A percentile compares a stretch with the other conserved stretches of the same genome.
phyloP scores from a whole-genome alignment of 2,113 vertebrate species.

The Salminus brasiliensis region DNA sequence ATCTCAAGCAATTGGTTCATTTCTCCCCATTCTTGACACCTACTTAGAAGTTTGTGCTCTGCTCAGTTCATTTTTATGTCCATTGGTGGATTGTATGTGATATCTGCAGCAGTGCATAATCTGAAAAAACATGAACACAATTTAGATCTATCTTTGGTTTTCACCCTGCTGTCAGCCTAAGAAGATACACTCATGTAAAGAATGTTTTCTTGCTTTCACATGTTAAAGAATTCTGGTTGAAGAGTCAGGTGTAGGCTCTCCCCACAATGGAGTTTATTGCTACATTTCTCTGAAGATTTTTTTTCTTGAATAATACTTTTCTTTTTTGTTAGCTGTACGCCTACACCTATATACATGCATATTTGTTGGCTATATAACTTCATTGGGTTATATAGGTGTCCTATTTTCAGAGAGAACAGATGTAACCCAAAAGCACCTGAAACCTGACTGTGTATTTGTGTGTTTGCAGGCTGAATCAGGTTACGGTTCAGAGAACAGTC shows the following conservation, averaged over 20 bases:
- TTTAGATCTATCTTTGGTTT: not conserved
- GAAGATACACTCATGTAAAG: not conserved
- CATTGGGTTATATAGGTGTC: not conserved
- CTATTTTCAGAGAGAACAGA: not conserved
- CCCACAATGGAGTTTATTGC: not conserved
- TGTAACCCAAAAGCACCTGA: not conserved
- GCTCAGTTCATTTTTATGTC: too few relatives aligned
- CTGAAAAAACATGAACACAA: not conserved
- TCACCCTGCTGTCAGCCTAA: not conserved
- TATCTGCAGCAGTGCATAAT: not conserved
- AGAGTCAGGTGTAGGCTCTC: not conserved
- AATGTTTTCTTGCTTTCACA: not conserved
- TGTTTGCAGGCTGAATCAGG: conserved; percentile 84
- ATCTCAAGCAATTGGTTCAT: too few relatives aligned
- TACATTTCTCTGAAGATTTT: not conserved
- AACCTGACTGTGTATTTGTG: not conserved
- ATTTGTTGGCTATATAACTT: not conserved
- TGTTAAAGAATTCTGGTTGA: not conserved
- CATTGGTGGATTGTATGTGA: not conserved
- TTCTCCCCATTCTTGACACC: not conserved
- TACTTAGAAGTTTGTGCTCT: not conserved
- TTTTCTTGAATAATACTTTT: not conserved
- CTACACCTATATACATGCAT: not conserved
- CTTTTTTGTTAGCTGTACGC: not conserved
- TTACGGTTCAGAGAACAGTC: conserved; percentile 94